A percentile compares a stretch with the other conserved stretches of the same genome.
These are phyloP conservation scores for Grammomys surdaster DNA, from an alignment of 2,113 vertebrate species.

Conservation along the genomic window DNA sequence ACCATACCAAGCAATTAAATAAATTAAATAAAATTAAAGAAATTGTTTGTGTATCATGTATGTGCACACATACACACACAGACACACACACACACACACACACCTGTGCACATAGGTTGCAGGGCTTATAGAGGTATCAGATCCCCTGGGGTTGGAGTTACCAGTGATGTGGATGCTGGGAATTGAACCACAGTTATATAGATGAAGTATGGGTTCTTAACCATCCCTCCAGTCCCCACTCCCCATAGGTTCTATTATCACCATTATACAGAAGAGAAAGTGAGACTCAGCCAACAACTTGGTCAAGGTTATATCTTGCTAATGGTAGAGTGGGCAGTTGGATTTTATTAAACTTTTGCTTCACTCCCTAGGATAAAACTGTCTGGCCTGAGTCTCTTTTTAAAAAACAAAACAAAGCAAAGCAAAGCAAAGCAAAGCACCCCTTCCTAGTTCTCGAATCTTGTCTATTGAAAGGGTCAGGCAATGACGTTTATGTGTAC, in stretches of 20 bases:
- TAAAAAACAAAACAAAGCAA: not conserved
- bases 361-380: slow-evolving; percentile 59
- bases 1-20: not conserved
- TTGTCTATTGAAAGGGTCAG: slow-evolving; percentile 20
- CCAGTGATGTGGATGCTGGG: not conserved
- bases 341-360: slow-evolving; percentile 24
- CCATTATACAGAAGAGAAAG: slow-evolving; percentile 58
- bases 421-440: no score
- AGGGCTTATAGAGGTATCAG: not conserved
- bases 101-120: not conserved
- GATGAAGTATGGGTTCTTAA: not conserved
- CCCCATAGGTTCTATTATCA: not conserved
- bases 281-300: slow-evolving; percentile 26
- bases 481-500: slow-evolving; percentile 38
- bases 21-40: no score
- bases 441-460: slow-evolving; percentile 47
- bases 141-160: not conserved
- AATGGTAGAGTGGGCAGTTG: not conserved
- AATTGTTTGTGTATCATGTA: not conserved
- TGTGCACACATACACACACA: no score
- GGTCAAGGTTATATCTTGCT: slow-evolving; percentile 40
- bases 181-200: not conserved
- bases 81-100: no score
- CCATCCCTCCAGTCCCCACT: not conserved
- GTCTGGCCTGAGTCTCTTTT: not conserved